A percentile compares a stretch with the other conserved stretches of the same genome.
These are phyloP conservation scores for Phytoseiulus persimilis DNA, from an alignment of 2,888 invertebrate species.

Conservation along the genomic window DNA sequence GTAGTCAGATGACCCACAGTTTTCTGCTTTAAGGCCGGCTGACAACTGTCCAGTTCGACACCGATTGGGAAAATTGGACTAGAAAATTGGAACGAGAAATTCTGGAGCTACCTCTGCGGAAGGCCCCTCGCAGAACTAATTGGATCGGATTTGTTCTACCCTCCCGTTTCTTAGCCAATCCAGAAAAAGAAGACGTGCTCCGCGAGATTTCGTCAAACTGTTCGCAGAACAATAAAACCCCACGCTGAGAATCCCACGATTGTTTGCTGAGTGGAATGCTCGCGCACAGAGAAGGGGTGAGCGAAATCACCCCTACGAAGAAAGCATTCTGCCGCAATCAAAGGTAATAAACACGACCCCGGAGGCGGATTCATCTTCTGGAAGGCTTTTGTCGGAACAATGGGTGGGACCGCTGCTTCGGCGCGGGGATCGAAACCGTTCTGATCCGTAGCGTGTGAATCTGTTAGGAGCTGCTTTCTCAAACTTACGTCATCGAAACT, in stretches of 20 bases:
- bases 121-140: too few relatives aligned
- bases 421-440: background rate
- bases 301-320: background rate
- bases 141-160: too few relatives aligned
- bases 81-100: too few relatives aligned
- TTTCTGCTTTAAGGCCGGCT: too few relatives aligned
- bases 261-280: background rate
- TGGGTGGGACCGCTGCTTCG: background rate
- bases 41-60: too few relatives aligned
- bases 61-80: too few relatives aligned
- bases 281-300: background rate
- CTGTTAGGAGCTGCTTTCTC: background rate
- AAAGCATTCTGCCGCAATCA: background rate
- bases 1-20: too few relatives aligned
- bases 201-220: background rate
- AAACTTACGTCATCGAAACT: background rate
- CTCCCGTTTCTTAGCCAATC: background rate
- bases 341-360: background rate
- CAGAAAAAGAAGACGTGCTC: background rate
- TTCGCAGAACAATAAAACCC: background rate
- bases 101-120: too few relatives aligned
- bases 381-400: background rate
- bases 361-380: background rate
- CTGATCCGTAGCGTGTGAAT: background rate
- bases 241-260: background rate